Conservation (phyloP, 2,888 invertebrate species). For the Autographa gamma region DNA sequence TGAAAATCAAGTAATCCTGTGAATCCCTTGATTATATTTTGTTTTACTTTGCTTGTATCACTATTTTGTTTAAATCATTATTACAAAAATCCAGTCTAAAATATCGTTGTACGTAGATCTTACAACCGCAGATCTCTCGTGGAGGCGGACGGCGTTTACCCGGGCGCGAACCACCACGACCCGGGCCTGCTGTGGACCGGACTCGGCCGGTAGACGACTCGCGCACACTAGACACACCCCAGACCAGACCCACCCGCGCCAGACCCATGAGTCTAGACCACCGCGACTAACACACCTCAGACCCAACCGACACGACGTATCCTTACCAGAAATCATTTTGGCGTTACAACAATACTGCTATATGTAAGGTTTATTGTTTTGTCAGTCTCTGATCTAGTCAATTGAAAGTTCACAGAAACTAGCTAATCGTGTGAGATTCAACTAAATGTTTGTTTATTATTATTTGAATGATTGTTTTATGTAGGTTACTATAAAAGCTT, state of each 20-base stretch:
- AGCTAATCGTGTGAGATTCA: conserved; percentile 7
- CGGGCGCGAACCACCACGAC: conserved; percentile 90
- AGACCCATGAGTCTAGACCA: conserved; percentile 36
- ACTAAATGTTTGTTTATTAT: neutral
- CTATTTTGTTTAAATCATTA: conserved; percentile 15
- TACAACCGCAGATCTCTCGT: conserved; percentile 90
- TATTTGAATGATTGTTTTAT: no score
- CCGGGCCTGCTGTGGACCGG: conserved; percentile 91
- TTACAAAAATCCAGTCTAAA: conserved; percentile 62
- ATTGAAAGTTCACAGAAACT: conserved; percentile 22
- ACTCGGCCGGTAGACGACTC: conserved; percentile 85
- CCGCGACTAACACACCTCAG: conserved; percentile 37
- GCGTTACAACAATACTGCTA: conserved; percentile 67
- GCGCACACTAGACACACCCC: conserved; percentile 28
- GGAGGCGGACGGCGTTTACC: conserved; percentile 88
- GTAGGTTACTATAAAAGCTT: no score
- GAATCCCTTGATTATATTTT: neutral
- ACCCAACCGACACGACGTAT: conserved; percentile 42
- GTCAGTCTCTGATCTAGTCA: conserved; percentile 46
- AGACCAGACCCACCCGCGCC: conserved; percentile 25
- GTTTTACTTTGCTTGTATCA: no score
- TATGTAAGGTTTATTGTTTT: conserved; percentile 45
- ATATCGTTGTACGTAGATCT: conserved; percentile 86
- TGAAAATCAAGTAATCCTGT: no score
- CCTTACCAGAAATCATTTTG: conserved; percentile 63